Evolutionary conservation across 2,888 invertebrate species (phyloP), one percentile per base, ranked within the genome.

Genomic region (Nomada ferruginata): DNA sequence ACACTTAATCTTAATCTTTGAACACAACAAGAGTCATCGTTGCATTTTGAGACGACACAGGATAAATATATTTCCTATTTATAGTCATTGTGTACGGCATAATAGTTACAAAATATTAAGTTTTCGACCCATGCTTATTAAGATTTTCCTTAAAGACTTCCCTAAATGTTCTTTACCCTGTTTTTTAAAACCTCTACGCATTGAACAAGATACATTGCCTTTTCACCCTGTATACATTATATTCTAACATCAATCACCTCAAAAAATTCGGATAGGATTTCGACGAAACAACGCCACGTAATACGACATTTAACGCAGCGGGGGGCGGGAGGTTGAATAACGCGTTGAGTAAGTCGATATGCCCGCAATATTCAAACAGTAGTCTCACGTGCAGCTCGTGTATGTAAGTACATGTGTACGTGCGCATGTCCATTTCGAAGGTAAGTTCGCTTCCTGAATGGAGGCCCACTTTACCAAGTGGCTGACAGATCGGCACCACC

Each of bases 301-400:
- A 82, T 72, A 74, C 82, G 70, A 69, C 71, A 66, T 84, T 82
- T 70, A 77, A 53, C 20, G 23, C 57, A 10, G 29, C 60, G 36
- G 70, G 29, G 7, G 7, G 36, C 36, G 36, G 36, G 29, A 52
- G 79, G 83, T 88, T 88, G 69, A 86, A 83, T 88, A 85, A 87
- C 85, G 72, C 52, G 84, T 90, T 88, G 85, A 72, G 84, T 87
- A 90, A 89, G 83, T 72, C 77, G 82, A 87, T 79, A 85, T 78
- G 83, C 76, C 13, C 47, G 47, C 47, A 85, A 85, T 84, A 74
- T 82, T 82, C 79, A 70, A 80, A 83, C 64, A 60, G 65, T 76
- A 60, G 72, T 36, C 75, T 78, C 57, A 36, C 59, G 66, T 82
- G 60, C 20, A 47, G 44, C 13, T 18, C 26, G 68, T 57, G 55